phyloP scores from a whole-genome alignment of 1,140 invertebrate genomes.

The Cheumatopsyche charites region DNA sequence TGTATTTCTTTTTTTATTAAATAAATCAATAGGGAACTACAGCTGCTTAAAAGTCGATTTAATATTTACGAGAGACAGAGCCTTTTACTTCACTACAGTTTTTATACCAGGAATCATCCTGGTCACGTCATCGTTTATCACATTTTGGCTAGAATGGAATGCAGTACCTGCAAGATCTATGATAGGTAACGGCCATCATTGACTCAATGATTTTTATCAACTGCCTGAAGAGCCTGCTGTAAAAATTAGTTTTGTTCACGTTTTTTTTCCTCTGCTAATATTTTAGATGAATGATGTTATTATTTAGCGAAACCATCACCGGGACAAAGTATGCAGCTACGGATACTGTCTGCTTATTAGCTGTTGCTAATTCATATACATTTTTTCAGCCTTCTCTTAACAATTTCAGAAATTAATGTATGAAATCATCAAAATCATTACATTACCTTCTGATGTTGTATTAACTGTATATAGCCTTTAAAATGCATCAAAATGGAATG shows the following conservation, averaged over 20 bases:
- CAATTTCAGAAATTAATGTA: background rate
- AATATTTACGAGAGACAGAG: constrained; percentile 80
- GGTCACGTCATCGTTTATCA: constrained; percentile 90
- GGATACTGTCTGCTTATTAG: constrained; percentile 15
- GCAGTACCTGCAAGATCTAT: constrained; percentile 87
- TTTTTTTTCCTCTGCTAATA: constrained; percentile 4
- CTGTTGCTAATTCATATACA: background rate
- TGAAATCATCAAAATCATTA: background rate
- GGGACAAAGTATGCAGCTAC: background rate
- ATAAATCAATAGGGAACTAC: constrained; percentile 75
- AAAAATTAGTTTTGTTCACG: constrained; percentile 13
- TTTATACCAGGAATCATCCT: constrained; percentile 91
- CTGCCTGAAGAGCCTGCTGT: constrained; percentile 30
- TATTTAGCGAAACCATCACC: constrained; percentile 19
- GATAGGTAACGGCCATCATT: constrained; percentile 70
- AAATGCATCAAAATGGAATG: constrained; percentile 19
- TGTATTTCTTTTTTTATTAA: background rate
- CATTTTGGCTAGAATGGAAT: constrained; percentile 93
- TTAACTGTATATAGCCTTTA: background rate
- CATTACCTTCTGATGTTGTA: background rate
- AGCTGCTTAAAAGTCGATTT: constrained; percentile 86
- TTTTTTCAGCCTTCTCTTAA: background rate
- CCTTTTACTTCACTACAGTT: constrained; percentile 89
- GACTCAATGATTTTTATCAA: constrained; percentile 6
- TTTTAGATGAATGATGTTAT: constrained; percentile 17